Evolutionary conservation across 2,113 vertebrate species (phyloP), one percentile per base, ranked within the genome.

Genomic region (Percopsis transmontana): DNA sequence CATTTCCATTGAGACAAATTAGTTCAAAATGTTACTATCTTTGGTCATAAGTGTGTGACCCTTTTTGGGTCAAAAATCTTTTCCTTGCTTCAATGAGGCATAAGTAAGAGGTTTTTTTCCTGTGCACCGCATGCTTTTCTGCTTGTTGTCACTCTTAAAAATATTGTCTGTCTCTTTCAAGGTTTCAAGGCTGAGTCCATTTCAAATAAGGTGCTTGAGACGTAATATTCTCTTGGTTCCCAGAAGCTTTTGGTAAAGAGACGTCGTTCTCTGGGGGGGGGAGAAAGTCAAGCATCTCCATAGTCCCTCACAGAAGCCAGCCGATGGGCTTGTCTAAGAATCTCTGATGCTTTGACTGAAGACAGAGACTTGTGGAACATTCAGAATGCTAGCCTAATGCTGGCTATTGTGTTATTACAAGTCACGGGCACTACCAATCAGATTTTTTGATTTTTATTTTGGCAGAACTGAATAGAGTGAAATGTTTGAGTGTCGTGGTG

Each of bases 1-100:
- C 82, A 76, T 74, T 85, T 87, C 68, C 62, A 78, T 72, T 59
- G 40, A 68, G 68, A 16, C 10, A 57, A 77, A 84, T 85, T 68
- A 72, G 76, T 63, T 70, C 76, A 62, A 54, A 55, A 77, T 69
- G 72, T 77, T 80, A 2, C 79, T 68, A 51, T 84, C 72, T 83
- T 76, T 62, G 68, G 70, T 64, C 68, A 18, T 33, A 2, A 10
- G 3, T n/a, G 15, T 13, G 20, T 19, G 11, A 14, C 51, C 51
- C 51, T 53, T 53, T 23, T 11, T 53, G 19, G 20, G 21, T 24
- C 27, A 12, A 50, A 47, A 50, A 50, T 15, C 18, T 50, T 20
- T 52, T 19, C 50, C 42, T 45, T 45, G 12, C 42, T 51, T 62
- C 72, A 64, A 33, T 50, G 2, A 18, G 64, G 54, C 18, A 12